Evolutionary conservation across 2,888 invertebrate species (phyloP).

Genomic region (Vanessa cardui): DNA sequence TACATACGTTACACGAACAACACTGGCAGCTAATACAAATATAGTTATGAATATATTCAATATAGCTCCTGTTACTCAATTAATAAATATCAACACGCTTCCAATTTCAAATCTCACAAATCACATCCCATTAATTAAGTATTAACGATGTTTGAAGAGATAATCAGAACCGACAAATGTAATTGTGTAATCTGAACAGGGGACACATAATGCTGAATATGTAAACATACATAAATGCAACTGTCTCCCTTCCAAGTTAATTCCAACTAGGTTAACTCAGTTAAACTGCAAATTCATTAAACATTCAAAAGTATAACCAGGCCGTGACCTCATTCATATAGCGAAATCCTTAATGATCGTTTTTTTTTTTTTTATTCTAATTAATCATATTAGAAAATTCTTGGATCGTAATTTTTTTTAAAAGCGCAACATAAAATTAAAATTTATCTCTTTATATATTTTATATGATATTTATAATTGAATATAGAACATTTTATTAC

Average conservation of each 20-base stretch:
- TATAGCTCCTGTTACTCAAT: too few species aligned
- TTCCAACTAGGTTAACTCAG: conserved; percentile 17
- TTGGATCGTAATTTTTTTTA: background rate
- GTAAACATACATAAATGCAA: conserved; percentile 5
- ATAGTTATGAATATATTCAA: too few species aligned
- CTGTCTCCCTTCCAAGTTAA: conserved; percentile 8
- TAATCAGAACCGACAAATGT: conserved; percentile 27
- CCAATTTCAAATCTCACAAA: background rate
- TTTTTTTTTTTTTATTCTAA: conserved; percentile 2
- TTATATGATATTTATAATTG: too few species aligned
- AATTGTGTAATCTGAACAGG: conserved; percentile 26
- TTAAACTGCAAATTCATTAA: conserved; percentile 15
- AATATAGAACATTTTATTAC: too few species aligned
- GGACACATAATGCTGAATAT: background rate
- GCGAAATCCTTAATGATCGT: conserved; percentile 10
- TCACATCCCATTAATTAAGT: background rate
- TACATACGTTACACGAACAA: too few species aligned
- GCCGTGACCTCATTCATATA: conserved; percentile 13
- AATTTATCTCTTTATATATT: too few species aligned
- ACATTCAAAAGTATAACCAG: conserved; percentile 18
- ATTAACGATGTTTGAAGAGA: background rate
- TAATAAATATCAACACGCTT: too few species aligned
- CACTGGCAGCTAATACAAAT: too few species aligned
- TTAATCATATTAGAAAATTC: conserved; percentile 2
- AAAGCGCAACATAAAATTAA: too few species aligned